Evolutionary conservation across 1,140 invertebrate species (phyloP).

Genomic region (Ceratina japonica): DNA sequence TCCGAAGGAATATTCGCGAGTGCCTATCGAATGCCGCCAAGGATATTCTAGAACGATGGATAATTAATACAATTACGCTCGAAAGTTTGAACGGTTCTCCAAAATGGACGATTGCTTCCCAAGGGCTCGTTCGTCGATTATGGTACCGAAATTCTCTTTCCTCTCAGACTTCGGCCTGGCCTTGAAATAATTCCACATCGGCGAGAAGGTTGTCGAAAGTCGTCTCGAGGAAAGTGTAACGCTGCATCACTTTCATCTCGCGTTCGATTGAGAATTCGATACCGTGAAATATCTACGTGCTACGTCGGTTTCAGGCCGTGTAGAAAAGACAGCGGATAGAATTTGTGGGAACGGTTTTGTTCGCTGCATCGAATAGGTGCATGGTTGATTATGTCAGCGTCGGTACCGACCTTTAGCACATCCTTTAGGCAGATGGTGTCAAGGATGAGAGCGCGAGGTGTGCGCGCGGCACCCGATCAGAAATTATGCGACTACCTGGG

Average conservation of each 20-base stretch:
- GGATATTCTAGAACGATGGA: neutral
- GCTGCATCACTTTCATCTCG: conserved; percentile 48
- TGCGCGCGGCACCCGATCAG: conserved; percentile 45
- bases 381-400: conserved; percentile 21
- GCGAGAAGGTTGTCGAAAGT: conserved; percentile 4
- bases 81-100: conserved; percentile 5
- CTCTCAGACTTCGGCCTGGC: neutral
- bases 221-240: conserved; percentile 20
- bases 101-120: conserved; percentile 21
- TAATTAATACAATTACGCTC: neutral
- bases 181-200: conserved; percentile 12
- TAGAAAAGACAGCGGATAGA: neutral
- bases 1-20: conserved; percentile 36
- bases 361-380: neutral
- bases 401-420: conserved; percentile 61
- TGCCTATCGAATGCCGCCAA: conserved; percentile 5
- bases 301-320: too few relatives aligned
- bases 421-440: conserved; percentile 66
- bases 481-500: conserved; percentile 61
- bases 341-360: neutral
- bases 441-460: conserved; percentile 59
- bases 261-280: conserved; percentile 6
- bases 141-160: neutral
- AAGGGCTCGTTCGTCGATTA: neutral
- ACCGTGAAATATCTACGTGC: neutral